Conservation (phyloP, 2,797 vertebrate genomes). For the Neosilurus hyrtlii region DNA sequence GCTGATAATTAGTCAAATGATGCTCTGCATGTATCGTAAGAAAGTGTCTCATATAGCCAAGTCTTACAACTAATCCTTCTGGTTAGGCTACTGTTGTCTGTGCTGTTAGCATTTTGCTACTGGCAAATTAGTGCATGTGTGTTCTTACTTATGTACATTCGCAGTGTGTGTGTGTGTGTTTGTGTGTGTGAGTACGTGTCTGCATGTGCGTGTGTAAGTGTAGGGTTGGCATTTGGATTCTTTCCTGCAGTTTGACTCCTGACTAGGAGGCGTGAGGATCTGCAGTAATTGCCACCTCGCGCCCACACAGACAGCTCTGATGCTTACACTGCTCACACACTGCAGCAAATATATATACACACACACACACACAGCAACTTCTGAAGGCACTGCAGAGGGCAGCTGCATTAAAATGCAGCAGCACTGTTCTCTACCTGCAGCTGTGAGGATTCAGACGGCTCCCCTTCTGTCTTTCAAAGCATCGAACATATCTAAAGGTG, state of each 20-base stretch:
- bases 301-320: constrained; percentile 55
- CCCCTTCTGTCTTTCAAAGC: not conserved
- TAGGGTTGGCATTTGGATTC: constrained; percentile 31
- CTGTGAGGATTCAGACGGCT: not conserved
- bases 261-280: constrained; percentile 51
- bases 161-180: constrained; percentile 7
- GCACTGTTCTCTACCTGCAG: constrained; percentile 4
- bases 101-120: constrained; percentile 25
- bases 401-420: constrained; percentile 33
- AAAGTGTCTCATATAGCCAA: constrained; percentile 11
- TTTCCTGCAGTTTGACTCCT: constrained; percentile 38
- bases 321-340: constrained; percentile 43
- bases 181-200: constrained; percentile 14
- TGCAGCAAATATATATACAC: constrained; percentile 29
- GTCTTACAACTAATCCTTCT: constrained; percentile 9
- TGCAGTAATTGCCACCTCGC: constrained; percentile 55
- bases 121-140: constrained; percentile 16
- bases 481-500: not conserved
- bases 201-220: constrained; percentile 3
- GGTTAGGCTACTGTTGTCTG: constrained; percentile 16
- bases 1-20: constrained; percentile 23
- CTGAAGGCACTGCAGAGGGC: constrained; percentile 37
- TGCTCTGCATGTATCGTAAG: constrained; percentile 2
- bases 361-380: constrained; percentile 10
- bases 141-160: constrained; percentile 7